Evolutionary conservation across 2,888 invertebrate genomes (phyloP), one percentile per base, ranked within the genome.

Genomic region (Lasioglossum zephyrum): DNA sequence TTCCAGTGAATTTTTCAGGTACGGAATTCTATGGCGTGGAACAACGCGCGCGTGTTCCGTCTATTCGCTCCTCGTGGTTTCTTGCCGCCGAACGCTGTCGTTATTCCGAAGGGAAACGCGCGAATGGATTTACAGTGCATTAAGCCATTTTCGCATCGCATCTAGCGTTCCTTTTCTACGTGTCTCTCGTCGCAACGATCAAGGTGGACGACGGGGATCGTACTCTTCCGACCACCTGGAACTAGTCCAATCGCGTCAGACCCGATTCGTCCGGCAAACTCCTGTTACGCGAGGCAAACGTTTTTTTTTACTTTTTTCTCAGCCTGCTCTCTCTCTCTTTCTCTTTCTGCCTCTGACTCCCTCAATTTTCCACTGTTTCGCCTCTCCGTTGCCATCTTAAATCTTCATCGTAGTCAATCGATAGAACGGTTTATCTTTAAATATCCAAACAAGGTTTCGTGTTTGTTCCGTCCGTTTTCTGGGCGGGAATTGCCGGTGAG

Each of bases 141-240:
- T 93, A 92, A 94, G 93, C 92, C 92, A 92, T 94, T 94, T 92
- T 92, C 92, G 92, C 91, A 90, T 92, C 91, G 92, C 92, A 90
- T 86, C 84, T 90, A 85, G 79, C 41, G 57, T 87, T 83, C 83
- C 81, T 81, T 87, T 88, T 87, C 87, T 73, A 79, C 31, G 31
- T 72, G 74, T 73, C 84, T n/a, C 69, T 86, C 83, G 78, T 82
- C 85, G 77, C 73, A 13, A 13, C 80, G 79, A 82, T 83, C 74
- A 49, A 70, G 69, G 22, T 78, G 39, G 53, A 73, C 49, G 49
- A 49, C 31, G 63, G 36, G 78, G 44, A 72, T 36, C 60, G 77
- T n/a, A 75, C 74, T 73, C 69, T 66, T 69, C 74, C 79, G 81
- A 90, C 87, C 88, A 89, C 84, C 89, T 90, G 90, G 90, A 90